phyloP scores from a whole-genome alignment of 2,888 invertebrate species.

The Andrena hattorfiana region DNA sequence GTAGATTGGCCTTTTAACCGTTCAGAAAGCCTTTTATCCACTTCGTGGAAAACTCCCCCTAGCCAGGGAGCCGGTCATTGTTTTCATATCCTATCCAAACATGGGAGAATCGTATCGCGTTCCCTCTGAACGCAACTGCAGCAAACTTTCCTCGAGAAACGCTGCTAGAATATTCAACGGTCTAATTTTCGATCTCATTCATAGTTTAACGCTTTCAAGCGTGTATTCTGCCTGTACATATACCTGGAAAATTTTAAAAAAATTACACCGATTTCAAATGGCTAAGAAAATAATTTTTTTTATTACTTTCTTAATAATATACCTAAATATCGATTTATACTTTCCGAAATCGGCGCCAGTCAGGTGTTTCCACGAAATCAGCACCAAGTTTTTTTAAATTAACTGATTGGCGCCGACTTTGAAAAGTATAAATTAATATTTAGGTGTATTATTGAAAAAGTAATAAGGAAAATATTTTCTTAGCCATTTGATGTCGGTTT shows the following conservation, averaged over 20 bases:
- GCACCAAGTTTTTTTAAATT: too few relatives aligned
- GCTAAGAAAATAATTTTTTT: too few relatives aligned
- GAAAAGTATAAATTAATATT: too few relatives aligned
- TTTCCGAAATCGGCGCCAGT: too few relatives aligned
- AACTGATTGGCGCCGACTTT: too few relatives aligned
- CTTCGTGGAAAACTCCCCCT: conserved; percentile 17
- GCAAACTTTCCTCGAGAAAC: background rate
- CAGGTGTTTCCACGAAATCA: too few relatives aligned
- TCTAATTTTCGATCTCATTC: conserved; percentile 6
- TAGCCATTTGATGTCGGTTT: too few relatives aligned
- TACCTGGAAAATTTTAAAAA: background rate
- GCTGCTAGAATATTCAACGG: background rate
- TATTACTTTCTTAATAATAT: too few relatives aligned
- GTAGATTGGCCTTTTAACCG: conserved; percentile 17
- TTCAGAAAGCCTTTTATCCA: conserved; percentile 16
- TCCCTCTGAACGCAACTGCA: background rate
- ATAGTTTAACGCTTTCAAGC: background rate
- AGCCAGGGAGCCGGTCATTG: background rate
- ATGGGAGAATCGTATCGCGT: conserved; percentile 10
- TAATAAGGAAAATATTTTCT: too few relatives aligned
- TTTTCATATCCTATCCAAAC: background rate
- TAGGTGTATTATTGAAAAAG: too few relatives aligned
- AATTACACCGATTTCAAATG: too few relatives aligned
- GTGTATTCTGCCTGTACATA: background rate
- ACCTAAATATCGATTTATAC: too few relatives aligned